These are phyloP conservation scores for Engystomops pustulosus DNA, from an alignment of 2,113 vertebrate genomes.

Conservation along the genomic window DNA sequence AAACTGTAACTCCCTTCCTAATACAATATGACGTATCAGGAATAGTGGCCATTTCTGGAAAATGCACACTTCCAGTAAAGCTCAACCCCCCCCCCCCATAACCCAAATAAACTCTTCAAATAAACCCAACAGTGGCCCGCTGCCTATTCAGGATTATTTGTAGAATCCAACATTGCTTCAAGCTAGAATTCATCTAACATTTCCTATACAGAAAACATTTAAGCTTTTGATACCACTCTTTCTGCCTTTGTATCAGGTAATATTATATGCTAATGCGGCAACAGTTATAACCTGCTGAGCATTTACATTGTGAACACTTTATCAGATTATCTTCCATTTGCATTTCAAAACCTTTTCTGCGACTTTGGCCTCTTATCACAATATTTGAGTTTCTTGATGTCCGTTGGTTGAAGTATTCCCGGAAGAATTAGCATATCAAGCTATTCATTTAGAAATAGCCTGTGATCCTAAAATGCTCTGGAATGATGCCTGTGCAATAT, in stretches of 20 bases:
- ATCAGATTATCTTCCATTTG: conserved; percentile 23
- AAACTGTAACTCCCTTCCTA: no score
- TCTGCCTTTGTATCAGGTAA: not conserved
- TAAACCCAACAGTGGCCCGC: no score
- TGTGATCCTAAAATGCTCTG: conserved; percentile 38
- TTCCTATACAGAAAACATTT: not conserved
- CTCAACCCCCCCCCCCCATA: no score
- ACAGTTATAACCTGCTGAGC: conserved; percentile 5
- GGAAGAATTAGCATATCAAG: conserved; percentile 32
- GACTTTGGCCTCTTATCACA: conserved; percentile 26
- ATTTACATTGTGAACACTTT: not conserved
- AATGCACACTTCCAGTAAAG: no score
- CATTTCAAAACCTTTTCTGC: conserved; percentile 3
- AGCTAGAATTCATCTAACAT: not conserved
- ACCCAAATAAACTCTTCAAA: no score
- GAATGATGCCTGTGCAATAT: conserved; percentile 34
- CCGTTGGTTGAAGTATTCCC: conserved; percentile 19
- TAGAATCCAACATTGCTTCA: not conserved
- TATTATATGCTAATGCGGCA: not conserved
- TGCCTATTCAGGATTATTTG: not conserved
- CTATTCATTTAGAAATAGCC: conserved; percentile 47
- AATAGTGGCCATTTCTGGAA: no score
- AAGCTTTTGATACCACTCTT: not conserved
- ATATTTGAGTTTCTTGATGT: conserved; percentile 20
- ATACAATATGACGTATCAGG: no score